Conservation (phyloP, 2,797 vertebrate species). For the Eulemur mongoz region DNA sequence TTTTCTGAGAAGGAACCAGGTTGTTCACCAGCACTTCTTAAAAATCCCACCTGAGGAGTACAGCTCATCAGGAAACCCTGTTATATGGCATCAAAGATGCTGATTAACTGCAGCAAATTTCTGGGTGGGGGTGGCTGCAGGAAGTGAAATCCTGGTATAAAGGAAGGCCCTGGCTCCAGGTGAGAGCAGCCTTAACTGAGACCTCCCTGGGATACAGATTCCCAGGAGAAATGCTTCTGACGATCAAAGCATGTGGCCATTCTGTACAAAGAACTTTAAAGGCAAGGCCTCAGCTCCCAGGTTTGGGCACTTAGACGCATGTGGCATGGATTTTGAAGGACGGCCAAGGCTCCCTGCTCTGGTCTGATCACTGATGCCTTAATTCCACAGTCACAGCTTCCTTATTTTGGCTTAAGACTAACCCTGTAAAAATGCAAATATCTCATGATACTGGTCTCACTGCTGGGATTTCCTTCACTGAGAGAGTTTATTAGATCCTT, state of each 20-base stretch:
- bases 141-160: neutral
- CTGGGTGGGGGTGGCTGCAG: neutral
- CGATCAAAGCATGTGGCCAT: slow-evolving; percentile 2
- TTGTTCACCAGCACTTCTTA: neutral
- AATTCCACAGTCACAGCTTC: neutral
- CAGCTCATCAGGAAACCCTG: neutral
- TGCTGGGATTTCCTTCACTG: neutral
- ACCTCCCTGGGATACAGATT: slow-evolving; percentile 12
- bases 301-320: neutral
- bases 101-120: neutral
- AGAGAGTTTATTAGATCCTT: slow-evolving; percentile 40
- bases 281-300: neutral
- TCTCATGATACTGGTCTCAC: neutral
- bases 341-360: slow-evolving; percentile 11
- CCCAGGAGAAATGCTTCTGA: slow-evolving; percentile 1
- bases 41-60: neutral
- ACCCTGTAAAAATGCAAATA: slow-evolving; percentile 33
- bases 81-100: neutral
- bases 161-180: neutral
- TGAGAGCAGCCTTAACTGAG: neutral
- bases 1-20: neutral
- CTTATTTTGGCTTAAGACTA: neutral
- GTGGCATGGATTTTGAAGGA: neutral
- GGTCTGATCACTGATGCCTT: neutral
- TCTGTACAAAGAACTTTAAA: slow-evolving; percentile 25